phyloP scores from a whole-genome alignment of 2,113 vertebrate species.

The Phyllopteryx taeniolatus region DNA sequence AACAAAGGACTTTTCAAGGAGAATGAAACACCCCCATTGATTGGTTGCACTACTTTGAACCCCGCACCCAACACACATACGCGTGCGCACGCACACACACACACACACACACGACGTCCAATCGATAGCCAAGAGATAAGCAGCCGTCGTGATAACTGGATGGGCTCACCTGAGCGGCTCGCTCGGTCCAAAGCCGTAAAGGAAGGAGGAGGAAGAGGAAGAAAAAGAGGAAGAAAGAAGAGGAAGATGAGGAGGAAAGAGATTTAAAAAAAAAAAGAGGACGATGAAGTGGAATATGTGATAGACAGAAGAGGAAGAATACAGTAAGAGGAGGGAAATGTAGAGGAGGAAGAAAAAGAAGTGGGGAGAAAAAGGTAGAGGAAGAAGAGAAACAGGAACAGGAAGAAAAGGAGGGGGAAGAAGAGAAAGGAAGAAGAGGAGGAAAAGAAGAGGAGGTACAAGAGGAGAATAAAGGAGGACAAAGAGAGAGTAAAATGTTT shows the following conservation, averaged over 20 bases:
- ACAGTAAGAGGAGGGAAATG: neutral
- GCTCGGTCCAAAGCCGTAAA: neutral
- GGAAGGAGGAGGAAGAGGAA: neutral
- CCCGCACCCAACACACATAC: neutral
- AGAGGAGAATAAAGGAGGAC: neutral
- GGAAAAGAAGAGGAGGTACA: neutral
- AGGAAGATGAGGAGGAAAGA: neutral
- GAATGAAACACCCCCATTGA: slow-evolving; percentile 69
- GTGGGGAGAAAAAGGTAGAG: neutral
- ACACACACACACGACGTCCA: slow-evolving; percentile 7
- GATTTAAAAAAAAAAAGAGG: neutral
- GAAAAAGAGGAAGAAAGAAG: neutral
- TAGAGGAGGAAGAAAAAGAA: neutral
- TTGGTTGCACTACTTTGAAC: slow-evolving; percentile 42
- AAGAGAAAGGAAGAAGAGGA: neutral
- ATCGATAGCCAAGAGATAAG: slow-evolving; percentile 68
- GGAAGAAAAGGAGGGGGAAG: neutral
- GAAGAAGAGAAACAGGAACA: neutral
- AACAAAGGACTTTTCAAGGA: slow-evolving; percentile 62
- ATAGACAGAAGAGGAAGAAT: neutral
- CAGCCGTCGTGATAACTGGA: slow-evolving; percentile 57
- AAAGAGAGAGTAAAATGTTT: neutral
- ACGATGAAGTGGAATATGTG: neutral
- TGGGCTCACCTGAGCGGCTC: slow-evolving; percentile 16
- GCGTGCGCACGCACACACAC: neutral